phyloP scores from a whole-genome alignment of 2,113 vertebrate species.

The Platichthys flesus region DNA sequence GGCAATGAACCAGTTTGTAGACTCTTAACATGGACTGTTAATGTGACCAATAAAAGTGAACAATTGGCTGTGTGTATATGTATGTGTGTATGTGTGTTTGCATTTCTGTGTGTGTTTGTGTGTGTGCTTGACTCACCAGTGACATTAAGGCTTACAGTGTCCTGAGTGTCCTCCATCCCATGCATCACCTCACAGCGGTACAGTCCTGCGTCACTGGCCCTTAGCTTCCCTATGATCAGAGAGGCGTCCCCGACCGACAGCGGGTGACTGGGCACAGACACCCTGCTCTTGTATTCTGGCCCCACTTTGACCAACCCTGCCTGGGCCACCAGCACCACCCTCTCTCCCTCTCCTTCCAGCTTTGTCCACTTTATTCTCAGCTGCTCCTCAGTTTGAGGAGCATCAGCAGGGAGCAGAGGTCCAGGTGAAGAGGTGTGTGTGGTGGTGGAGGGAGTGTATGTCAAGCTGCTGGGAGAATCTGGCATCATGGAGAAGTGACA shows the following conservation, averaged over 20 bases:
- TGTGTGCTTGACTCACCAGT: conserved; percentile 82
- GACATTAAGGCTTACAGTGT: conserved; percentile 82
- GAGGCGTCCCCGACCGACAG: conserved; percentile 85
- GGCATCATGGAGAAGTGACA: conserved; percentile 87
- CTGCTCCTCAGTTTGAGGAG: conserved; percentile 68
- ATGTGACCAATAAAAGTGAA: conserved; percentile 6
- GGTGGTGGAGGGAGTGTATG: conserved; percentile 32
- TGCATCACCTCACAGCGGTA: conserved; percentile 94
- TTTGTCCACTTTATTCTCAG: conserved; percentile 95
- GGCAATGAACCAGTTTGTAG: too few species aligned
- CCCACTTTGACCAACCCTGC: conserved; percentile 88
- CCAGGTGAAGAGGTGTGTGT: background rate
- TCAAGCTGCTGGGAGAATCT: conserved; percentile 20
- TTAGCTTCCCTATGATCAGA: conserved; percentile 82
- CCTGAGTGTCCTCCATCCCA: conserved; percentile 89
- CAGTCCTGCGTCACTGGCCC: conserved; percentile 88
- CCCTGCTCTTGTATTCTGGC: conserved; percentile 83
- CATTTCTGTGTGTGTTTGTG: background rate
- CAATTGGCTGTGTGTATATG: too few species aligned
- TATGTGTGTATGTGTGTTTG: background rate
- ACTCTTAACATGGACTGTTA: background rate
- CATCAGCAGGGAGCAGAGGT: conserved; percentile 42
- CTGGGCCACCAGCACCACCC: conserved; percentile 90
- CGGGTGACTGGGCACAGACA: conserved; percentile 81
- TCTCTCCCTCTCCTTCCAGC: conserved; percentile 86